Evolutionary conservation across 1,140 invertebrate genomes (phyloP).

Genomic region (Drosophila pectinifera): DNA sequence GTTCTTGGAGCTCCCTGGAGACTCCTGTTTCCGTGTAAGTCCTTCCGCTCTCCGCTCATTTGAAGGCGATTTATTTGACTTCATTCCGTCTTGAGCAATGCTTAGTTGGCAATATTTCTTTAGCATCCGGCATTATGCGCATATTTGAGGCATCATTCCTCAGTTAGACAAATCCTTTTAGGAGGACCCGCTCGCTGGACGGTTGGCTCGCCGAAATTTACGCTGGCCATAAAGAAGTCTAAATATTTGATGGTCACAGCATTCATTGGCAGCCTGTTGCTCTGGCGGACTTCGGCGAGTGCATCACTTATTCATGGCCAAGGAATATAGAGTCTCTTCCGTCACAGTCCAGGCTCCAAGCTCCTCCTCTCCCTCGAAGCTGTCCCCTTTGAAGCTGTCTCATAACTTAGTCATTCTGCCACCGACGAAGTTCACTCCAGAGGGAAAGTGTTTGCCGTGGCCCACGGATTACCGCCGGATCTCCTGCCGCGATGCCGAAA

Average conservation of each 20-base stretch:
- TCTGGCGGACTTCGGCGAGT: constrained; percentile 28
- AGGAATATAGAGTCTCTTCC: not conserved
- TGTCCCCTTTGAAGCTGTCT: constrained; percentile 41
- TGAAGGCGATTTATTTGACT: constrained; percentile 25
- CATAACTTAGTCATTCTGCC: constrained; percentile 66
- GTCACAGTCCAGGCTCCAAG: not conserved
- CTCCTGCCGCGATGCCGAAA: constrained; percentile 20
- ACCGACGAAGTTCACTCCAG: constrained; percentile 1
- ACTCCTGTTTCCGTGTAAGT: constrained; percentile 5
- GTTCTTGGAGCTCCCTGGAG: constrained; percentile 1
- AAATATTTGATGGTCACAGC: constrained; percentile 66
- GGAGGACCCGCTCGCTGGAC: constrained; percentile 26
- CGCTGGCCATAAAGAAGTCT: constrained; percentile 40
- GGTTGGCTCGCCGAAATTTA: constrained; percentile 41
- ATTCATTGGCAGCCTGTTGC: constrained; percentile 54
- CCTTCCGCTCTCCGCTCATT: constrained; percentile 20
- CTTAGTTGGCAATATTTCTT: constrained; percentile 24
- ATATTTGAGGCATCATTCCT: constrained; percentile 61
- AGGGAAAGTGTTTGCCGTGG: constrained; percentile 50
- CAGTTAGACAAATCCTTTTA: constrained; percentile 44
- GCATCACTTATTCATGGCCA: constrained; percentile 54
- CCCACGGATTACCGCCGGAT: constrained; percentile 46
- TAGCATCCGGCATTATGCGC: constrained; percentile 62
- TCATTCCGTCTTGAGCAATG: constrained; percentile 8
- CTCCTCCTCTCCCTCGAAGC: constrained; percentile 10